These are phyloP conservation scores for Mythimna ferrago DNA, from an alignment of 2,888 invertebrate genomes.

Conservation along the genomic window DNA sequence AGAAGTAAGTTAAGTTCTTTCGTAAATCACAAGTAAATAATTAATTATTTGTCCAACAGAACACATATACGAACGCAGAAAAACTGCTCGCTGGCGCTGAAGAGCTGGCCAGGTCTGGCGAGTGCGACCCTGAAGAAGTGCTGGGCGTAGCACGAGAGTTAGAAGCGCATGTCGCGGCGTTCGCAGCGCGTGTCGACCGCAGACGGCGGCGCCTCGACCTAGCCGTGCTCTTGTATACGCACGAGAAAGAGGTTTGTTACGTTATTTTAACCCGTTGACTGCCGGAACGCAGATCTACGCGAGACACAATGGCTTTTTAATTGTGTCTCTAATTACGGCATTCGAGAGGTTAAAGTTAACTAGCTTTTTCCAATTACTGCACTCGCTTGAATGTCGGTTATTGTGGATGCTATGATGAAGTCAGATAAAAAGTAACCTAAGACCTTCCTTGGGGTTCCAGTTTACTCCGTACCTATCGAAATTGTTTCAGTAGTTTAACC, in stretches of 20 bases:
- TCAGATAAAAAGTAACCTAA: neutral
- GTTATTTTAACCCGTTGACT: too few relatives aligned
- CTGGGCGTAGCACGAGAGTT: slow-evolving; percentile 98
- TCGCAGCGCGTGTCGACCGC: slow-evolving; percentile 97
- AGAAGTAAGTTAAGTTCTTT: too few relatives aligned
- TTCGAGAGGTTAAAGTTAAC: too few relatives aligned
- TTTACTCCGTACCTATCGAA: neutral
- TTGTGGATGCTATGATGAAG: too few relatives aligned
- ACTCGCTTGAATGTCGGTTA: neutral
- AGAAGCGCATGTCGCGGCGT: slow-evolving; percentile 98
- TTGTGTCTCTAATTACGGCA: too few relatives aligned
- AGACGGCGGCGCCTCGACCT: slow-evolving; percentile 97
- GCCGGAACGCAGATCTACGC: too few relatives aligned
- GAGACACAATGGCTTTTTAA: too few relatives aligned
- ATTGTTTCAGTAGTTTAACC: neutral
- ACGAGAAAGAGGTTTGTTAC: slow-evolving; percentile 96
- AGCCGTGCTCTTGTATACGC: slow-evolving; percentile 98
- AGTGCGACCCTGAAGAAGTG: slow-evolving; percentile 99
- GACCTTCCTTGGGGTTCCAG: too few relatives aligned
- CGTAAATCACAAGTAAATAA: too few relatives aligned
- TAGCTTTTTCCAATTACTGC: neutral
- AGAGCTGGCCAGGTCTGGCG: slow-evolving; percentile 98
- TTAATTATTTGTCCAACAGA: slow-evolving; percentile 88
- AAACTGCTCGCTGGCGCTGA: slow-evolving; percentile 98
- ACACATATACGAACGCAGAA: slow-evolving; percentile 99